Evolutionary conservation across 1,140 invertebrate genomes (phyloP), one percentile per base, ranked within the genome.

Genomic region (Brachionus asplanchnoidis): DNA sequence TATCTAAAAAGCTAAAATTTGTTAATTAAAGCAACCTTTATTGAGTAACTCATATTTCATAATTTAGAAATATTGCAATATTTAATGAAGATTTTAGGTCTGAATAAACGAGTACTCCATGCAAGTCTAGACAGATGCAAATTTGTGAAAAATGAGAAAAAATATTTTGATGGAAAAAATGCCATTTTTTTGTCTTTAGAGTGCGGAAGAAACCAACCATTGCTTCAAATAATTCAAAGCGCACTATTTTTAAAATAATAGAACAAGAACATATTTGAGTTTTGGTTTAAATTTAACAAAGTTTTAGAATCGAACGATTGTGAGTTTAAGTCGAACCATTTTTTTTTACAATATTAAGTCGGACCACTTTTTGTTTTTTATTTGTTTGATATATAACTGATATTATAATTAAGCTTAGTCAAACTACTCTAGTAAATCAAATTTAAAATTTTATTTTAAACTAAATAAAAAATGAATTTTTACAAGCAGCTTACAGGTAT

Each of bases 61-160:
- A 60, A 60, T 60, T 60, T 20, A 60, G 53, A 60, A 60, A 60
- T 60, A 60, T 60, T 60, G 53, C 53, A 60, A 60, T 60, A 60
- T 60, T 56, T 60, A 56, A 20, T n/a, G 20, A 23, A 23, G 53
- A 2, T 60, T 60, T 60, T 8, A 20, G 53, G 11, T 60, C 20
- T 17, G 1, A 60, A 20, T 9, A 60, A 60, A 26, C 53, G 53
- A 60, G 53, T 60, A 60, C 53, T 60, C 53, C 53, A 20, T 60
- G 53, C 53, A 60, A 60, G 53, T 60, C 53, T 60, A 60, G 53
- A 60, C 53, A 60, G 9, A 60, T 60, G 53, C 53, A 60, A 60
- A 60, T 60, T 60, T 60, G 53, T 60, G 53, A 60, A 60, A 60
- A 60, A 60, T 60, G 53, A 60, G 53, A 60, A 60, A 53, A n/a